Evolutionary conservation across 2,113 vertebrate genomes (phyloP), one percentile per base, ranked within the genome.

Genomic region (Psettodes erumei): DNA sequence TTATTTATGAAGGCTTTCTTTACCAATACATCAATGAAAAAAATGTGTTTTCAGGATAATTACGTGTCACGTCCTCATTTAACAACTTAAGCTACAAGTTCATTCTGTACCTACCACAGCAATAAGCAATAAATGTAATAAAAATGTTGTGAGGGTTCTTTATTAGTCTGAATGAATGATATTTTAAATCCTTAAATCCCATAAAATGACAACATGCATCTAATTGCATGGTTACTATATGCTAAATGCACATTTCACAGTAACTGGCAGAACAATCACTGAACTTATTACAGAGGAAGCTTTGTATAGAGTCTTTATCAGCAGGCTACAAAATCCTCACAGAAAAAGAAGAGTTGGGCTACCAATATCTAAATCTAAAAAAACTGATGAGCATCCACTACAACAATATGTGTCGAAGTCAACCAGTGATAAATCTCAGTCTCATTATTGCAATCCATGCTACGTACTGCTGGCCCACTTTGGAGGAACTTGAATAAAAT

Each of bases 1-100:
- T 76, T 73, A 86, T 84, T 84, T 48, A 82, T 81, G 72, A 73
- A 50, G 53, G 60, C 45, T 66, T 60, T 79, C 56, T 85, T 58
- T 71, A 76, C 56, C 50, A n/a, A 77, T 75, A 72, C 60, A 64
- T 73, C 23, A 25, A 56, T 71, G 40, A 68, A 76, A 81, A 78
- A 13, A n/a, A n/a, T 19, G 10, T 32, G 42, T 68, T 71, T 67
- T 37, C 38, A 21, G 30, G 43, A 73, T 58, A 60, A 62, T 79
- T 68, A 30, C 67, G 62, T 66, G 48, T 45, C 71, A 35, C 8
- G 28, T 38, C 11, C 28, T 64, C 25, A 62, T 18, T 68, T 78
- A n/a, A n/a, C n/a, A n/a, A n/a, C n/a, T n/a, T n/a, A n/a, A n/a
- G n/a, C n/a, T n/a, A n/a, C n/a, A n/a, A n/a, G n/a, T n/a, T n/a